phyloP scores from a whole-genome alignment of 23 tunicate genomes.

The Phallusia fumigata region DNA sequence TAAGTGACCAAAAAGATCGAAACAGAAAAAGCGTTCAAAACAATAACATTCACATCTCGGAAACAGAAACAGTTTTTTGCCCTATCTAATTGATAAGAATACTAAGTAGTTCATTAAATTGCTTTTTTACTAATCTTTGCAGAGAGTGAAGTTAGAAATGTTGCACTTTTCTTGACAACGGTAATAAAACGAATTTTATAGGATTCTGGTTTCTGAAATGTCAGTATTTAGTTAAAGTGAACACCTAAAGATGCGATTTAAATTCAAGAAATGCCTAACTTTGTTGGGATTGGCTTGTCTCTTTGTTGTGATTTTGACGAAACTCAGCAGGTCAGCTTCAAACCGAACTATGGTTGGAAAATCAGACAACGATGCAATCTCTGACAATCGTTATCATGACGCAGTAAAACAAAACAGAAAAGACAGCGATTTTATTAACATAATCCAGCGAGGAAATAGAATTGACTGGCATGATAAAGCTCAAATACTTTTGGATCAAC shows the following conservation, averaged over 20 bases:
- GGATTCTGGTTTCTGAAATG: too few relatives aligned
- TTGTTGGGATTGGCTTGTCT: not conserved
- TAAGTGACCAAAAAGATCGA: too few relatives aligned
- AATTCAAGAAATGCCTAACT: not conserved
- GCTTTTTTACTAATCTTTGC: too few relatives aligned
- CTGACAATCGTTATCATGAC: not conserved
- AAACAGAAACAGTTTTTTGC: too few relatives aligned
- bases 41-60: too few relatives aligned
- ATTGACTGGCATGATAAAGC: slow-evolving; percentile 52
- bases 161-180: too few relatives aligned
- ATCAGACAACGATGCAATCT: not conserved
- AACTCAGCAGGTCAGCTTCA: not conserved
- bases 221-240: too few relatives aligned
- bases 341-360: not conserved
- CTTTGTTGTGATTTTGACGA: not conserved
- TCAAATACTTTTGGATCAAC: slow-evolving; percentile 16
- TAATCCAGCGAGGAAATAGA: not conserved
- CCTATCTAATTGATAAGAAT: too few relatives aligned
- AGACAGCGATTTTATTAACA: not conserved
- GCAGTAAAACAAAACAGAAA: not conserved
- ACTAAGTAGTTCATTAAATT: too few relatives aligned
- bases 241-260: not conserved
- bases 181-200: too few relatives aligned
- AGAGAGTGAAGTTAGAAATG: too few relatives aligned
- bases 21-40: too few relatives aligned